Base-by-base conservation (phyloP, 2,888 invertebrate species). In the Salticus scenicus region DNA sequence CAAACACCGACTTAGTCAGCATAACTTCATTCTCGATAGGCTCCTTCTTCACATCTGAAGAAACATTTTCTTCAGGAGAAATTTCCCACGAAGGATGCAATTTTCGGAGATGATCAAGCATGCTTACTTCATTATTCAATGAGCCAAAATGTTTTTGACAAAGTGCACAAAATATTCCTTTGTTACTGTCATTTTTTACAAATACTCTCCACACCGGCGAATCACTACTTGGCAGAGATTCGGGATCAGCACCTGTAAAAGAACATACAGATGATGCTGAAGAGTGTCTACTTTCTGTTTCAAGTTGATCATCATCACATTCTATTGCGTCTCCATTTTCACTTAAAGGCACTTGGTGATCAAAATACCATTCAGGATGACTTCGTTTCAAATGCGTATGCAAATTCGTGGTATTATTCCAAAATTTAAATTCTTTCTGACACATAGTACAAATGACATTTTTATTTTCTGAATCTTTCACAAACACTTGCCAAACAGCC, bases 351-450 rank as follows among this genome's bases (percentile, higher is more conserved):
- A 24, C 5, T 1, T 5, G 2, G 5, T 5, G 1, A 24, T 57
- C 24, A 7, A 24, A 24, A 57, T 17, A 24, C 57, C 57, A 57
- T 5, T 57, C 57, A 24, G 57, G 57, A 57, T 57, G 57, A 57
- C 5, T 24, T 4, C 57, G 57, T 24, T 17, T 57, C 12, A 57
- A 57, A 57, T 57, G 57, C 24, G 57, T 24, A 24, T 24, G 20
- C 20, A 57, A 24, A 57, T 57, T 57, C 1, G 57, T 57, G 1
- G 57, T 57, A 24, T 57, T 57, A 12, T 57, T 57, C 57, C 57
- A 57, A 57, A 57, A 57, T 57, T 57, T 57, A 24, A 57, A 57
- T 17, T 57, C 57, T 24, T 57, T 57, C 5, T 57, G 24, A 57
- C 57, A 57, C 1, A 57, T 1, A 24, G 57, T 57, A 24, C 57